Base-by-base conservation (phyloP, 2,888 invertebrate genomes). In the Eupithecia vulgata region DNA sequence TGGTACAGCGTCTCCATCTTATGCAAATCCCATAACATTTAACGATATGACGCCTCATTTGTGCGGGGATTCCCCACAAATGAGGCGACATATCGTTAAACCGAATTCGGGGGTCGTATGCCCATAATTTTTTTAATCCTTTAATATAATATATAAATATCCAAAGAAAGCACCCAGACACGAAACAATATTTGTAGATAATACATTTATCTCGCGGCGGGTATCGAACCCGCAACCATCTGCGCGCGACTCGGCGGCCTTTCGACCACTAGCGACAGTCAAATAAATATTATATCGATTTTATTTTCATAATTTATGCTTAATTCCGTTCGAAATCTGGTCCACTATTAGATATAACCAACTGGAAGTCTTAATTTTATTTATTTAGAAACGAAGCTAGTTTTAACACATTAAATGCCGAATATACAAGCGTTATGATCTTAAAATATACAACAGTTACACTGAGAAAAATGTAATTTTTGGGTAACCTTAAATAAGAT, bases 341-440 rank as follows among this genome's bases (percentile, higher is more conserved):
- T 57, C 57, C 57, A 57, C 25, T 25, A 57, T 57, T 57, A 25
- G 5, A 57, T 57, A 57, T 57, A 57, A 57, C 25, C 57, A 57
- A 25, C 57, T 57, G 25, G 57, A 25, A 25, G 25, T 57, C 57
- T 52, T 21, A n/a, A n/a, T 48, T 21, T 25, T 57, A 57, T 34
- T 59, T 34, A 61, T 34, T 17, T 17, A 61, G 17, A 12, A 17
- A 34, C 34, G 61, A 61, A 34, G 34, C 34, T 8, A 34, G 0
- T 34, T 59, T 59, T 34, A 34, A 61, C 8, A 61, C 17, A 17
- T 61, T 61, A 61, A 61, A 61, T 34, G 61, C 61, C 17, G 34
- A 17, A 61, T 61, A 59, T 59, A 59, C 59, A 59, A 61, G 30
- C 15, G 17, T 34, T 17, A 34, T 59, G 8, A 52, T 21, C 13